These are phyloP conservation scores for Progne subis DNA, from an alignment of 2,113 vertebrate species.

Conservation along the genomic window DNA sequence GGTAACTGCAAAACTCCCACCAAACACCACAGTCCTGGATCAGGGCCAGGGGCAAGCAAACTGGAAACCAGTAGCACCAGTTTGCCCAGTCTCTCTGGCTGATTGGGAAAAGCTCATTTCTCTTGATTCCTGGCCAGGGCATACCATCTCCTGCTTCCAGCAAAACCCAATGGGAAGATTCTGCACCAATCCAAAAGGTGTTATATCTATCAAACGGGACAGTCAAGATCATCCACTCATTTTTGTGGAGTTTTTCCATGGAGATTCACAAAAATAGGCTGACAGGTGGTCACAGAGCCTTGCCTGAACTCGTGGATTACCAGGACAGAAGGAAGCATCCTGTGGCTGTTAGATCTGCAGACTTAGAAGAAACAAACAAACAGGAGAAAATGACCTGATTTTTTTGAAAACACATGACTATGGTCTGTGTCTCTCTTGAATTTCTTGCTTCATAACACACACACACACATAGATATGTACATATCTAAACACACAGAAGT, in stretches of 20 bases:
- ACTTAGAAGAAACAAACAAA: not conserved
- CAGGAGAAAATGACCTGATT: conserved; percentile 4
- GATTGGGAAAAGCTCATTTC: not conserved
- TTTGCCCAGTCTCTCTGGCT: not conserved
- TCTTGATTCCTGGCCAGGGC: not conserved
- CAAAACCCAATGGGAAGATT: not conserved
- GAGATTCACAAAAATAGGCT: conserved; percentile 17
- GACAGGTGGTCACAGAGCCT: conserved; percentile 39
- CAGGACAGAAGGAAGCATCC: conserved; percentile 10
- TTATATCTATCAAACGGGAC: not conserved
- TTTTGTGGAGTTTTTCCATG: not conserved
- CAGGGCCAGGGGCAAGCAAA: not conserved
- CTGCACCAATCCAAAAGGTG: not conserved
- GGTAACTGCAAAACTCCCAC: not conserved
- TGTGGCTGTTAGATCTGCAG: not conserved
- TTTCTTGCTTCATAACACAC: not conserved
- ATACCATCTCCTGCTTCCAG: not conserved
- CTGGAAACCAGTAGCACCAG: not conserved
- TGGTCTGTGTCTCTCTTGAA: not conserved
- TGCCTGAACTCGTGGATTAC: not conserved
- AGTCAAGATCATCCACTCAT: not conserved
- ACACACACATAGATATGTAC: accelerated
- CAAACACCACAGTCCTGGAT: not conserved
- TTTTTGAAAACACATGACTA: not conserved
- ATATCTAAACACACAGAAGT: not conserved